phyloP scores from a whole-genome alignment of 2,113 vertebrate genomes.

The Apistogramma diplotaenia region DNA sequence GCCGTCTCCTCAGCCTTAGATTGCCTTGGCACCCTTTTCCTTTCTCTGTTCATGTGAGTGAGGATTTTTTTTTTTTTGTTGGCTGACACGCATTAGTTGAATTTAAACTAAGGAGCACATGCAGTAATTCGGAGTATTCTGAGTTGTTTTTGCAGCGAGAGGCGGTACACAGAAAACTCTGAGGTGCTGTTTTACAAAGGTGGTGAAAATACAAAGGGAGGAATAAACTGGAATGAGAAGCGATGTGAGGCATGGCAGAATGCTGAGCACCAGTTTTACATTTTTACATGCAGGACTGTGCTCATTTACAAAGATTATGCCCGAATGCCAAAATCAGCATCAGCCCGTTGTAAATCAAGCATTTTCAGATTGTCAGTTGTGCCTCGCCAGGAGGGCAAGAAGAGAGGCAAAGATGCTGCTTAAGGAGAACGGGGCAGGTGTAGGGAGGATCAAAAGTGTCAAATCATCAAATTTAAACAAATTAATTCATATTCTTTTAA shows the following conservation, averaged over 20 bases:
- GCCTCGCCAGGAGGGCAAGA: not conserved
- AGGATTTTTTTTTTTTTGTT: conserved; percentile 11
- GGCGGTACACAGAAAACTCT: not conserved
- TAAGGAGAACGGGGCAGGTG: accelerated
- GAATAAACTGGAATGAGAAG: conserved; percentile 7
- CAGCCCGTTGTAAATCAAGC: not conserved
- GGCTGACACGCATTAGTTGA: conserved; percentile 56
- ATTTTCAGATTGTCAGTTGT: not conserved
- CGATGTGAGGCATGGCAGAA: not conserved
- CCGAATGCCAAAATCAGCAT: not conserved
- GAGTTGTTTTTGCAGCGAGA: conserved; percentile 4
- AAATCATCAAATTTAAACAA: not conserved
- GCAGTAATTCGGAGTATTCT: conserved; percentile 47
- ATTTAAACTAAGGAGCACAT: conserved; percentile 55
- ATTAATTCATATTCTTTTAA: not conserved
- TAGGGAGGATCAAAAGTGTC: not conserved
- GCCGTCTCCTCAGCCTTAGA: conserved; percentile 41
- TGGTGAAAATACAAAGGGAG: conserved; percentile 17
- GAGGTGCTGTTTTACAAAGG: conserved; percentile 42
- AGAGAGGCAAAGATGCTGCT: not conserved
- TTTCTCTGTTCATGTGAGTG: conserved; percentile 49
- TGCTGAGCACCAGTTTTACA: conserved; percentile 5
- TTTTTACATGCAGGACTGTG: not conserved
- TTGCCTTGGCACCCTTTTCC: conserved; percentile 58
- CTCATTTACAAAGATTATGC: not conserved